Evolutionary conservation across 2,888 invertebrate species (phyloP), one percentile per base, ranked within the genome.

Genomic region (Timema cristinae): DNA sequence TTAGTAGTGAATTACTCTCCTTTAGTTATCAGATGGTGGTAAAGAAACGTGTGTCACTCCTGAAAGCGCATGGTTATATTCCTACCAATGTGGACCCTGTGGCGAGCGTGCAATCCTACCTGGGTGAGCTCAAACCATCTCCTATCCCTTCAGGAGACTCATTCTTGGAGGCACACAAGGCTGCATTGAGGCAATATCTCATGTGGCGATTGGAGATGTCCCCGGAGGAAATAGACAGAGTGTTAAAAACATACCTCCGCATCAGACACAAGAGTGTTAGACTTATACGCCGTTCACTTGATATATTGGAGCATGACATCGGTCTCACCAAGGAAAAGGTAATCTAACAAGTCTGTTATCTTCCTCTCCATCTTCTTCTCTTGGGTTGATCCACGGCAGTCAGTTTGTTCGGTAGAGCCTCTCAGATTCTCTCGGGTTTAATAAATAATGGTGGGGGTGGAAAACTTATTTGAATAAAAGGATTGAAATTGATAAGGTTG

Each of bases 301-400:
- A 85, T 51, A 76, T 89, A 73, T 85, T 89, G 1, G 80, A 85
- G 74, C 81, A 84, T 66, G 84, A 86, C 5, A 81, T 91, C 0
- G 85, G 87, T 61, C 86, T 90, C 75, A 79, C 85, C 7, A 78
- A 79, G 16, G 82, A 83, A 10, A 82, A 82, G 75, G 79, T 78
- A 75, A 32, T 32, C 32, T 32, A 32, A 75, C 10, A 50, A 72
- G n/a, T 16, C 61, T 61, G 16, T 63, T 16, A 63, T 63, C 47
- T 63, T 13, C 32, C 16, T 63, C 11, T n/a, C 11, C 16, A 16
- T 13, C n/a, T 13, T 63, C 47, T 13, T 63, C 47, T 1, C 11
- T 10, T 63, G 32, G 47, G 47, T n/a, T 10, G 15, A 15, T 15
- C 56, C 15, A 54, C 15, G n/a, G 11, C 32, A 32, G 32, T 32